phyloP scores from a whole-genome alignment of 2,113 vertebrate species.

The Trogon melanurus region DNA sequence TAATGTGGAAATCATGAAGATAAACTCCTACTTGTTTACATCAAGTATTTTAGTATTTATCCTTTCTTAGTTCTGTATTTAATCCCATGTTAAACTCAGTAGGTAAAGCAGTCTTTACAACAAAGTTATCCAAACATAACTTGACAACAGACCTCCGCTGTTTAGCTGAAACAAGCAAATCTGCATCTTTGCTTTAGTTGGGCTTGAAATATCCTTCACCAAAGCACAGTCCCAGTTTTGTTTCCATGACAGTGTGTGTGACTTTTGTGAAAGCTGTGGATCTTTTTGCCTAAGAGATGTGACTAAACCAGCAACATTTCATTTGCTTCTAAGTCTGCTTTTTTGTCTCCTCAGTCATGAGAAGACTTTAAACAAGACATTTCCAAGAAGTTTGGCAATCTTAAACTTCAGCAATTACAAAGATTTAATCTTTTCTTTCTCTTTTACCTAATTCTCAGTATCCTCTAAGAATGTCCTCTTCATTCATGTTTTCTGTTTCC shows the following conservation, averaged over 20 bases:
- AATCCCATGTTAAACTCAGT: not conserved
- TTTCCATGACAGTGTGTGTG: constrained; percentile 58
- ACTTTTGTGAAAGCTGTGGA: constrained; percentile 32
- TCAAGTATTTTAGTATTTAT: not conserved
- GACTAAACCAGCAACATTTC: not conserved
- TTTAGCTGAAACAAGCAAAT: constrained; percentile 10
- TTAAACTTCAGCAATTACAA: not conserved
- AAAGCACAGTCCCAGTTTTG: constrained; percentile 32
- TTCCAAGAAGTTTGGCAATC: not conserved
- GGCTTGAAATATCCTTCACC: not conserved
- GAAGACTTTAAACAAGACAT: not conserved
- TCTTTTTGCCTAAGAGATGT: not conserved
- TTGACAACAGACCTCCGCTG: not conserved
- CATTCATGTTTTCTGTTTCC: not conserved
- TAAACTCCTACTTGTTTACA: not conserved
- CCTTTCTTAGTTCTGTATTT: not conserved
- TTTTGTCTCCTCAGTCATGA: not conserved
- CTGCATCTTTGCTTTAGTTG: constrained; percentile 12
- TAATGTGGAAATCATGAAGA: not conserved
- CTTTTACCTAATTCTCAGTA: not conserved
- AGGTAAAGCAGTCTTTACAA: not conserved
- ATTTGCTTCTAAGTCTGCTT: not conserved
- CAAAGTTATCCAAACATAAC: not conserved
- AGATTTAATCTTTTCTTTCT: not conserved
- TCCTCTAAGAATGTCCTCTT: not conserved